These are phyloP conservation scores for Thaumatotibia leucotreta DNA, from an alignment of 1,140 invertebrate genomes.

Conservation along the genomic window DNA sequence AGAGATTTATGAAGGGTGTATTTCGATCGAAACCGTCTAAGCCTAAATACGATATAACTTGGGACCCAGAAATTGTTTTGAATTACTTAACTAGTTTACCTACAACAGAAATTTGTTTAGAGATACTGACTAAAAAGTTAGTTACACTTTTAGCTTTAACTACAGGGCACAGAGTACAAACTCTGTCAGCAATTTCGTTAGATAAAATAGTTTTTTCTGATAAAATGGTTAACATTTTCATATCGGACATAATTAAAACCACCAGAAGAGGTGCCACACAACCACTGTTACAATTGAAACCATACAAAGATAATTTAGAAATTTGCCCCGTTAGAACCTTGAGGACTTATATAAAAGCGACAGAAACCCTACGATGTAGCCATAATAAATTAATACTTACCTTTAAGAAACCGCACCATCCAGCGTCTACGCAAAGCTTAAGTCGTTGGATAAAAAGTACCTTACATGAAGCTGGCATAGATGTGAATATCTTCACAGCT, in stretches of 20 bases:
- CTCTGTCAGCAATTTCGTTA: not conserved
- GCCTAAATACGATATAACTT: not conserved
- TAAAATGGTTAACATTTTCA: not conserved
- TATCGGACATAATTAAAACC: conserved; percentile 11
- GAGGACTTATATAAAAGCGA: not conserved
- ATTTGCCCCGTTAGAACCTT: conserved; percentile 14
- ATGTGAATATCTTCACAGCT: not conserved
- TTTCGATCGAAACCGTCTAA: not conserved
- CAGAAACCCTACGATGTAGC: not conserved
- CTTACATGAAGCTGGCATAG: not conserved
- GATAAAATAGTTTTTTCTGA: conserved; percentile 4
- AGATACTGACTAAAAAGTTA: no score
- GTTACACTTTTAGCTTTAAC: no score
- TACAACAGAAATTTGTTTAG: no score
- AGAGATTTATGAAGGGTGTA: not conserved
- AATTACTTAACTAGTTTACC: no score
- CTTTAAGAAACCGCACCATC: conserved; percentile 7
- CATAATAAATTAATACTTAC: conserved; percentile 3
- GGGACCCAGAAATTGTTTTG: no score
- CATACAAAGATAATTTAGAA: not conserved
- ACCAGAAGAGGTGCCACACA: not conserved
- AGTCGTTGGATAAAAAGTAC: conserved; percentile 9
- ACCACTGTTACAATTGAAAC: not conserved
- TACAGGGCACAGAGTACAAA: not conserved
- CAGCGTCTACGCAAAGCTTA: not conserved